Evolutionary conservation across 2,888 invertebrate genomes (phyloP), one percentile per base, ranked within the genome.

Genomic region (Gryllus longicercus): DNA sequence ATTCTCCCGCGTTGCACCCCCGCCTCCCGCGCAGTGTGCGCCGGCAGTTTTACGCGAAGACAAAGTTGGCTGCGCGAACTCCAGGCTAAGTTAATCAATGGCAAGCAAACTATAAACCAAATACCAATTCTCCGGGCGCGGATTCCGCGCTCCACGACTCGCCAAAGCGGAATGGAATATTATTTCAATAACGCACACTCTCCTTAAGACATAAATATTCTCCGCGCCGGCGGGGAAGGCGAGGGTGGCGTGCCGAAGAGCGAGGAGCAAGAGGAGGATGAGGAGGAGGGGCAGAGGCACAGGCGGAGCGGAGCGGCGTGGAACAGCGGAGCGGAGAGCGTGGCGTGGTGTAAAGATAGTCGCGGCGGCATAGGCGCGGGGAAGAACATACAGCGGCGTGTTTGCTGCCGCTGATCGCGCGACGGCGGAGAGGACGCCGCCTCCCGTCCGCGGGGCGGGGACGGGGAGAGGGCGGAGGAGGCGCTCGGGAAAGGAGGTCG

Each of bases 141-240:
- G 63, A 63, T 63, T 63, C 63, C 63, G 63, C 63, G 63, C 63
- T 63, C 63, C 18, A 63, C 63, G 63, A 63, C 63, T 63, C 63
- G 63, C 63, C 63, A 63, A 63, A 63, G 63, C 63, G 63, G 63
- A 63, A 63, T 63, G 63, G 63, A 63, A 63, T 63, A 63, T 63
- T 63, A 63, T 63, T 63, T 63, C 63, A 63, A 63, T 63, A 63
- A 63, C 63, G 63, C 63, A 18, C 18, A 63, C 63, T 63, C 63
- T 63, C 18, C 63, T 63, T 63, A 63, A 63, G 63, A 63, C 63
- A 63, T 63, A 63, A 63, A 63, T 63, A 63, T 63, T 63, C 63
- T 63, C 63, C 2, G 16, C 18, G 63, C 63, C 18, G 18, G 16
- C 63, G 18, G 63, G 63, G 63, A 18, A 63, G 63, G 63, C 18